phyloP scores from a whole-genome alignment of 2,113 vertebrate genomes.

The Ammodramus savannarum region DNA sequence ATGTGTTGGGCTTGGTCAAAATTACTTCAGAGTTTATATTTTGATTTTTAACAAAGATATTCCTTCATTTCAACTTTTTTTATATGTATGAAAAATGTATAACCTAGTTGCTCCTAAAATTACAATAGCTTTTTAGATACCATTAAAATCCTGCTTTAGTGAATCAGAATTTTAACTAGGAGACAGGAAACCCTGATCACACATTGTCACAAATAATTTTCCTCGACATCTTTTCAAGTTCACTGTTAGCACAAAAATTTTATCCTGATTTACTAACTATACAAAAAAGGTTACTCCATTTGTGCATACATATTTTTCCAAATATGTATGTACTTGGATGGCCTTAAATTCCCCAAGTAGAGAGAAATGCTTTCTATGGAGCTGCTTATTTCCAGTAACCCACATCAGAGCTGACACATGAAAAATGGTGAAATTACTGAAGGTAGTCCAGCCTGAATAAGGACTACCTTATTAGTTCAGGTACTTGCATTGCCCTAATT shows the following conservation, averaged over 20 bases:
- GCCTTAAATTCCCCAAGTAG: slow-evolving; percentile 81
- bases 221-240: slow-evolving; percentile 64
- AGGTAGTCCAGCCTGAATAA: slow-evolving; percentile 91
- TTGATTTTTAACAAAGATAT: neutral
- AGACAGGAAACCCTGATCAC: slow-evolving; percentile 32
- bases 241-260: slow-evolving; percentile 57
- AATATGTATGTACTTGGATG: slow-evolving; percentile 75
- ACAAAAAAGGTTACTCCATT: slow-evolving; percentile 65
- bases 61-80: neutral
- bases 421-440: slow-evolving; percentile 97
- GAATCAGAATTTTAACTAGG: slow-evolving; percentile 25
- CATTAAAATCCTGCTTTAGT: neutral
- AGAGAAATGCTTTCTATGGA: slow-evolving; percentile 74
- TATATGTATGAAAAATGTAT: neutral
- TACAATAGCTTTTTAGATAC: neutral
- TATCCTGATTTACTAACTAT: slow-evolving; percentile 72
- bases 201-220: slow-evolving; percentile 43
- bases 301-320: slow-evolving; percentile 68
- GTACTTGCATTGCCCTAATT: slow-evolving; percentile 94
- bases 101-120: slow-evolving; percentile 9
- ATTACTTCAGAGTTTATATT: neutral
- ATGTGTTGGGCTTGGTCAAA: neutral
- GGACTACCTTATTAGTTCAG: slow-evolving; percentile 97
- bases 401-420: slow-evolving; percentile 93
- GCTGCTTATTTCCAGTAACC: slow-evolving; percentile 79